phyloP scores from a whole-genome alignment of 2,888 invertebrate genomes.

The Tipula confusa region DNA sequence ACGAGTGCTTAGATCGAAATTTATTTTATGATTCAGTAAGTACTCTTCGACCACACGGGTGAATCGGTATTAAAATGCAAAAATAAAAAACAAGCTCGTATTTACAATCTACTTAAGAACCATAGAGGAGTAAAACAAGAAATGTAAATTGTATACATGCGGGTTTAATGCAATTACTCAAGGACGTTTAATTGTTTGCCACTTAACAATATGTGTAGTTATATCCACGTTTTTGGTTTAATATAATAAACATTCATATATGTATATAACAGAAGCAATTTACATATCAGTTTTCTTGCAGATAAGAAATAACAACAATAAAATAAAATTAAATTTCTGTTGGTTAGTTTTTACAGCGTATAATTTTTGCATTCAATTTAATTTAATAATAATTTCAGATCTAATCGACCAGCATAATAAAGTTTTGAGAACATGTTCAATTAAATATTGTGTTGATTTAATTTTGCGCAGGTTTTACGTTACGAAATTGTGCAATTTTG shows the following conservation, averaged over 20 bases:
- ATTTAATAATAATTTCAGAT: not conserved
- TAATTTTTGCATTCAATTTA: not conserved
- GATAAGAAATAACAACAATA: not conserved
- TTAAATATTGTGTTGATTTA: not conserved
- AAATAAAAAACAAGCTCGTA: not conserved
- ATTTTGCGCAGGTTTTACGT: not conserved
- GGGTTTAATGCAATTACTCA: slow-evolving; percentile 25
- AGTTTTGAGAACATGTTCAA: not conserved
- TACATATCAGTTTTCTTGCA: not conserved
- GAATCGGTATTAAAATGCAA: not conserved
- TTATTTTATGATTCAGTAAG: too few relatives aligned
- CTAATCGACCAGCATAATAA: not conserved
- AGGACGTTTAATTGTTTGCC: not conserved
- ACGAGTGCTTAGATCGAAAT: too few relatives aligned
- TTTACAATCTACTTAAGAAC: not conserved
- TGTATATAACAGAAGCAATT: not conserved
- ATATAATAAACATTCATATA: not conserved
- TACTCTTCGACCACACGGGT: too few relatives aligned
- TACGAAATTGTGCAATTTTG: too few relatives aligned
- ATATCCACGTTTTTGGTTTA: not conserved
- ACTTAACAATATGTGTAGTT: not conserved
- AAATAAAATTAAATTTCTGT: not conserved
- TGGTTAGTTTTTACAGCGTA: not conserved
- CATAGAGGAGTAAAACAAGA: not conserved
- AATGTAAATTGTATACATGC: not conserved